These are phyloP conservation scores for Orchestia grillus DNA, from an alignment of 1,140 invertebrate species.

Conservation along the genomic window DNA sequence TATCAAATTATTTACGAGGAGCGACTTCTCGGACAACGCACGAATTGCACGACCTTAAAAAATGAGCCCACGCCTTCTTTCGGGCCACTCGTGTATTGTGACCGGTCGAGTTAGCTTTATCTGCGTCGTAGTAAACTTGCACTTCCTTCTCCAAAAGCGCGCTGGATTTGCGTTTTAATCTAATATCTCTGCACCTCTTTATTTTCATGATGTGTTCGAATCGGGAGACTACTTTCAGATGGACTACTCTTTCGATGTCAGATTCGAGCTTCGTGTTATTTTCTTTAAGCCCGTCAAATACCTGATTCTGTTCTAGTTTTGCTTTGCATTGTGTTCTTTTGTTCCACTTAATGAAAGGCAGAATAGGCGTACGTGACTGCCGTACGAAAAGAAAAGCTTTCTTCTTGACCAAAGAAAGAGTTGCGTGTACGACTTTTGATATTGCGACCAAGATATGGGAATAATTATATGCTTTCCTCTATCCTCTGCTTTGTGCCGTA, in stretches of 20 bases:
- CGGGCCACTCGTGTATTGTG: not conserved
- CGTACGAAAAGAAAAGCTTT: not conserved
- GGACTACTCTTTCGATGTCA: not conserved
- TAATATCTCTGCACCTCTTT: not conserved
- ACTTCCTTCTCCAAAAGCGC: not conserved
- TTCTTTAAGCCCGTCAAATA: not conserved
- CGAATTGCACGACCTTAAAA: not conserved
- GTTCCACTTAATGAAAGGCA: not conserved
- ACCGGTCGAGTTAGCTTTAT: not conserved
- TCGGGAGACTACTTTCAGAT: not conserved
- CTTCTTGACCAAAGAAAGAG: not conserved
- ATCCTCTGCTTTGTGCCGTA: not conserved
- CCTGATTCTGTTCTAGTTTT: not conserved
- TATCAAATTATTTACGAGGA: conserved; percentile 22
- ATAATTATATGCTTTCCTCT: not conserved
- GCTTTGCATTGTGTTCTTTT: not conserved
- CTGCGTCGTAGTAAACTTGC: not conserved
- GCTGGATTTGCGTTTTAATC: not conserved
- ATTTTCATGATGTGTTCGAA: not conserved
- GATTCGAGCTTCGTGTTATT: not conserved
- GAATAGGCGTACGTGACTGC: not conserved
- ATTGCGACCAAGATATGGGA: not conserved
- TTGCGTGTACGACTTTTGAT: not conserved
- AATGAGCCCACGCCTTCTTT: not conserved
- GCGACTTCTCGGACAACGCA: not conserved